Percentiles rank a stretch among this genome's conserved stretches.
These are phyloP conservation scores for Acleris sparsana DNA, from an alignment of 2,888 invertebrate genomes.

Conservation along the genomic window DNA sequence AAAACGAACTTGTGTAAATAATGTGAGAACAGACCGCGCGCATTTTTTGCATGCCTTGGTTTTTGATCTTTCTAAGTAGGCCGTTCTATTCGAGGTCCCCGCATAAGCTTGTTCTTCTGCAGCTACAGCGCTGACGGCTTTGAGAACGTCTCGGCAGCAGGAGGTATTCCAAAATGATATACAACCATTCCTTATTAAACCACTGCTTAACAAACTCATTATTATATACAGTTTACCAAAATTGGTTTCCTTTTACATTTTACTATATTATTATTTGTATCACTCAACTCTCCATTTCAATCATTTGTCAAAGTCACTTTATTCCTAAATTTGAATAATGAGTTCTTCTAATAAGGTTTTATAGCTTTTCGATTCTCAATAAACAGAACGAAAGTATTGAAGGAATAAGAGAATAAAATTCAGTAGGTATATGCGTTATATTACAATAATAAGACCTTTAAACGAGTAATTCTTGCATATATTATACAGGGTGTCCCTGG, in stretches of 20 bases:
- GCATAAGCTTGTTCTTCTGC: conserved; percentile 29
- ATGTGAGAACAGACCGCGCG: conserved; percentile 40
- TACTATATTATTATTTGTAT: conserved; percentile 10
- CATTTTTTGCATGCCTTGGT: conserved; percentile 38
- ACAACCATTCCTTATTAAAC: conserved; percentile 46
- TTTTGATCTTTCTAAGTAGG: conserved; percentile 28
- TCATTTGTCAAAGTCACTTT: background rate
- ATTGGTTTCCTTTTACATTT: conserved; percentile 12
- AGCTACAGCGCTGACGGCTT: conserved; percentile 36
- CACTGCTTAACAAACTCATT: conserved; percentile 55
- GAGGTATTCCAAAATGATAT: conserved; percentile 46
- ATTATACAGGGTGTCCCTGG: no score
- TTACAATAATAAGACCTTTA: no score
- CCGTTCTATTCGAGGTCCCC: conserved; percentile 8
- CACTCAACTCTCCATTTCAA: conserved; percentile 10
- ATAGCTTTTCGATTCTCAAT: no score
- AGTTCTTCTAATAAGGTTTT: no score
- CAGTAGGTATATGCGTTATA: no score
- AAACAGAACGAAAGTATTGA: no score
- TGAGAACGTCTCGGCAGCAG: conserved; percentile 47
- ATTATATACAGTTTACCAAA: conserved; percentile 7
- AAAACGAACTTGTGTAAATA: conserved; percentile 69
- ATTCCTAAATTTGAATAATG: no score
- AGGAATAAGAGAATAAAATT: no score
- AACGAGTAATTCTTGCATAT: no score